phyloP scores from a whole-genome alignment of 2,113 vertebrate species.

The Promerops cafer region DNA sequence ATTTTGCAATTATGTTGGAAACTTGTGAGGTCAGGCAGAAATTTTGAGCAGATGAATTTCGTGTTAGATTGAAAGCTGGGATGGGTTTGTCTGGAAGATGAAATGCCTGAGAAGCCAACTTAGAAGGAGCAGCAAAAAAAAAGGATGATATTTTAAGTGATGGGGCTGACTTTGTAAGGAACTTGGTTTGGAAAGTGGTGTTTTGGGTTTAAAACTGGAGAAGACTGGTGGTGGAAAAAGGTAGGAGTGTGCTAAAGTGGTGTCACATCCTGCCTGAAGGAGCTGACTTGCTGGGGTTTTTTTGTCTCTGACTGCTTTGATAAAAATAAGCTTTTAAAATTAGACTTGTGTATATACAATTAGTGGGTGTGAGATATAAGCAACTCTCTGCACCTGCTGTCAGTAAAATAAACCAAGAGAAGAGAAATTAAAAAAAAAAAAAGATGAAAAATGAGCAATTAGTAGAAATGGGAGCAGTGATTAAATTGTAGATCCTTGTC shows the following conservation, averaged over 20 bases:
- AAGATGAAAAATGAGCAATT: not conserved
- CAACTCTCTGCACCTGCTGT: not conserved
- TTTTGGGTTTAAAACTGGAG: not conserved
- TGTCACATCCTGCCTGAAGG: not conserved
- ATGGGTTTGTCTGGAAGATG: not conserved
- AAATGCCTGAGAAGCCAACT: not conserved
- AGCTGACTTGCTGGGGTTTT: not conserved
- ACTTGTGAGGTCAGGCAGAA: not conserved
- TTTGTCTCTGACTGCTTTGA: not conserved
- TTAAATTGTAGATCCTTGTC: not conserved
- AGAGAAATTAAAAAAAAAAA: not conserved
- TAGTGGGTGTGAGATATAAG: not conserved
- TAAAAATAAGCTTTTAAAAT: slow-evolving; percentile 47
- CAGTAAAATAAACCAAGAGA: not conserved
- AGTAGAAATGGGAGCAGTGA: not conserved
- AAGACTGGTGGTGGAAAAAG: not conserved
- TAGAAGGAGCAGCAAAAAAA: not conserved
- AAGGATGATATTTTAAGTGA: not conserved
- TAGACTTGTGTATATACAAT: not conserved
- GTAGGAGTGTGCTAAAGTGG: not conserved
- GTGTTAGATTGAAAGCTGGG: not conserved
- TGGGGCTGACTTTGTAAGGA: not conserved
- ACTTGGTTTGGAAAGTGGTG: not conserved
- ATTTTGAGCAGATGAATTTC: not conserved
- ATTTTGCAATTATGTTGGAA: not conserved